Base-by-base conservation (phyloP, 30 jellyfish, hydroid and myxozoan genomes). In the Aurelia sp. region DNA sequence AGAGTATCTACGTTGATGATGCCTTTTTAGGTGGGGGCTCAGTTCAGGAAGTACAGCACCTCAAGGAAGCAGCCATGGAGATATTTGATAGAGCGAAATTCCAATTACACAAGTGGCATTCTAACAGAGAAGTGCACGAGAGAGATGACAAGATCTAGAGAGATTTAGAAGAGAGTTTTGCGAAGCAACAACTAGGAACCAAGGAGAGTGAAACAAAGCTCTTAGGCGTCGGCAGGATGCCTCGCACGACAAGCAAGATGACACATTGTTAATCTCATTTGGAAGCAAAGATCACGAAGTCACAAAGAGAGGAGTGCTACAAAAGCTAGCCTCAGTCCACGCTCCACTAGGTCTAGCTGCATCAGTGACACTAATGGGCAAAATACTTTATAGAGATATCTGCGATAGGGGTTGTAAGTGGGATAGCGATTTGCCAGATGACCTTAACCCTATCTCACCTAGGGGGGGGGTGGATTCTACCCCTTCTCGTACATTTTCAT, bases 301-400 rank as follows among this genome's bases (percentile, higher is more conserved):
- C 58, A 79, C 71, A 8, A 40, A 40, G 52, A 37, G 65, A 37
- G 65, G 90, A 79, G 90, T 80, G n/a, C 51, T 62, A 44, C 17
- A 58, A 51, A 64, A 79, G 22, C 17, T 18, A n/a, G 96, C 96
- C 16, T 72, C 82, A 16, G 63, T 81, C 52, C 52, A 90, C 33
- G 96, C 84, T 41, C 97, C 96, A 21, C 35, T 82, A n/a, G 82
- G 90, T 23, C 23, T 67, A 11, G 86, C 52, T 51, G 77, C 96
- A 13, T 74, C 96, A n/a, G 76, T 86, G 13, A 66, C 86, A 11
- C 86, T 86, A 51, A 37, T n/a, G 31, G 95, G 87, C 66, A 80
- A 79, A 62, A 30, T 33, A 18, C 6, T 89, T 2, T 83, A 27
- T 73, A 37, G 94, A 62, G 84, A 40, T 40, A 40, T 40, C 51